Evolutionary conservation across 2,113 vertebrate species (phyloP).

Genomic region (Pyxicephalus adspersus): DNA sequence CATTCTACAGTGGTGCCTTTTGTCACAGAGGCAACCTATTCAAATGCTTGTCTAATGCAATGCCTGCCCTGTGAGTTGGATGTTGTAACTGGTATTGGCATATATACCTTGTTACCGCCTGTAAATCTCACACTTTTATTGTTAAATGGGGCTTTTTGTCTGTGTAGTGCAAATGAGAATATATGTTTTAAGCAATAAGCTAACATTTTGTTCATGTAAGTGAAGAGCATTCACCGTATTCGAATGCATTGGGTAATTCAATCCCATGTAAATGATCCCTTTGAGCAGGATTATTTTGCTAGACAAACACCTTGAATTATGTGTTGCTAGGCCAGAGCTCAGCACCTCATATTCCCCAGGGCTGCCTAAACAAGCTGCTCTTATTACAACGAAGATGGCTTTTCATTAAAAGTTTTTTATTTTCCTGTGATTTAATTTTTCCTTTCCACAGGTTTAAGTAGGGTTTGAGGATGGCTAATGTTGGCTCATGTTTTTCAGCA

Average conservation of each 20-base stretch:
- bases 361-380: background rate
- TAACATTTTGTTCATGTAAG: conserved; percentile 15
- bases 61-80: too few relatives aligned
- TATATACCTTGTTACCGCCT: background rate
- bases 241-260: background rate
- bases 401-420: background rate
- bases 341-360: background rate
- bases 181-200: background rate
- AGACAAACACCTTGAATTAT: background rate
- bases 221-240: conserved; percentile 4
- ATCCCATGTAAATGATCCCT: background rate
- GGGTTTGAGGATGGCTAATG: background rate
- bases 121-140: background rate
- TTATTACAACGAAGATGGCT: background rate
- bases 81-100: too few relatives aligned
- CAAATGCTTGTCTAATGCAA: too few relatives aligned
- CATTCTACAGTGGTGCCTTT: too few relatives aligned
- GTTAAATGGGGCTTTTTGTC: background rate
- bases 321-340: conserved; percentile 20
- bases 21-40: too few relatives aligned
- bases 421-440: background rate
- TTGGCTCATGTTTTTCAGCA: conserved; percentile 68
- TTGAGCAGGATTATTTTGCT: background rate
- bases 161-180: background rate
- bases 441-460: background rate